Conservation (phyloP, 2,113 vertebrate genomes). For the Panthera uncia region DNA sequence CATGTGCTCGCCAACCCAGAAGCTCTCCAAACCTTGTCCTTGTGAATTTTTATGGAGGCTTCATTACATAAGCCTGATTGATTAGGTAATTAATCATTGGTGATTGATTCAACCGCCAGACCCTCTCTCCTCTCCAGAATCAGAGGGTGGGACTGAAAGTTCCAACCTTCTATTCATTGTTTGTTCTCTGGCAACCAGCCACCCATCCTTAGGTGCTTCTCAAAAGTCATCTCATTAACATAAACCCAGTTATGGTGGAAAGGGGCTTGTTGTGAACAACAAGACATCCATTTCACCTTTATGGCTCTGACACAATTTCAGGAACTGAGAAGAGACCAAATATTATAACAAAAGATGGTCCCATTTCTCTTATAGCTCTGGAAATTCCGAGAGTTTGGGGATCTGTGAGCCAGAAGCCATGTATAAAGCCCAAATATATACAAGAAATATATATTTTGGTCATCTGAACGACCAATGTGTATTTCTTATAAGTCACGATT, state of each 20-base stretch:
- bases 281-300: not conserved
- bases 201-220: not conserved
- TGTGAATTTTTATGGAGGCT: not conserved
- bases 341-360: not conserved
- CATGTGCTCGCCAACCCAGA: not conserved
- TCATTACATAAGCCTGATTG: not conserved
- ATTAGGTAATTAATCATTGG: not conserved
- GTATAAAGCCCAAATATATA: not conserved
- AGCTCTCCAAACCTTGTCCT: not conserved
- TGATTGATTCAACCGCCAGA: not conserved
- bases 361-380: not conserved
- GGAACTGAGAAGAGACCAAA: not conserved
- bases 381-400: not conserved
- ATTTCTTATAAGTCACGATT: not conserved
- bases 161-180: not conserved
- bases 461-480: not conserved
- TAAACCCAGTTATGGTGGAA: not conserved
- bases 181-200: not conserved
- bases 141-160: not conserved
- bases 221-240: not conserved
- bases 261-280: not conserved
- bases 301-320: not conserved
- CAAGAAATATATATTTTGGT: not conserved
- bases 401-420: not conserved
- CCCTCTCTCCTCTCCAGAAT: not conserved